Evolutionary conservation across 2,113 vertebrate genomes (phyloP).

Genomic region (cattle (Bos taurus)): ARS-UCD2.0 NC_037345.1:31247001-31247500

Average conservation of each 20-base stretch:
- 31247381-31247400: too few relatives aligned
- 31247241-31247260: too few relatives aligned
- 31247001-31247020: neutral
- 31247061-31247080: neutral
- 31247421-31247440: too few relatives aligned
- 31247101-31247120: neutral
- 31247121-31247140: neutral
- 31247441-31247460: neutral
- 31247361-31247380: too few relatives aligned
- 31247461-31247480: neutral
- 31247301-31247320: too few relatives aligned
- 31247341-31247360: too few relatives aligned
- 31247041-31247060: neutral
- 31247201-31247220: rapidly evolving
- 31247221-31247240: too few relatives aligned
- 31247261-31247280: too few relatives aligned
- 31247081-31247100: neutral
- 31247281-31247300: too few relatives aligned
- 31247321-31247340: too few relatives aligned
- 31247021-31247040: neutral
- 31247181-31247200: too few relatives aligned
- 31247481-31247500: neutral
- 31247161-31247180: neutral
- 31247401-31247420: too few relatives aligned
- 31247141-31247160: neutral